phyloP scores from a whole-genome alignment of 2,888 invertebrate species.

The Eristalis tenax region DNA sequence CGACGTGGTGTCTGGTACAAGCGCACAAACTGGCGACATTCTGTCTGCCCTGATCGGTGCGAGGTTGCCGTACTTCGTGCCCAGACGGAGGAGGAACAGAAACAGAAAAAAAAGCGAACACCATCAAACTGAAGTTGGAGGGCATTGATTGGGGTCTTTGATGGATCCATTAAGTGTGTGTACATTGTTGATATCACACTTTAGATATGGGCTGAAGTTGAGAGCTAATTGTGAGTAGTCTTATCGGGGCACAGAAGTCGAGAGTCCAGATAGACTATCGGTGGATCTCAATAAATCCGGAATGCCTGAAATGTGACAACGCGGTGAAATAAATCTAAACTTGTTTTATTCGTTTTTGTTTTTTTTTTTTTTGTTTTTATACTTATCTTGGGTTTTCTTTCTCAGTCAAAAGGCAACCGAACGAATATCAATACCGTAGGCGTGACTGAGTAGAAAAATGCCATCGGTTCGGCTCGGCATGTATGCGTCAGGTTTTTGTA shows the following conservation, averaged over 20 bases:
- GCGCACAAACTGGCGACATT: constrained; percentile 94
- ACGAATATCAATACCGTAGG: constrained; percentile 71
- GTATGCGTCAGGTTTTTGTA: constrained; percentile 66
- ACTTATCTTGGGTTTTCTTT: constrained; percentile 63
- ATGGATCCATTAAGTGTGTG: background rate
- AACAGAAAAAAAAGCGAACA: background rate
- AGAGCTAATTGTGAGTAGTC: background rate
- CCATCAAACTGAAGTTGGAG: background rate
- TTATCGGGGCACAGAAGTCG: background rate
- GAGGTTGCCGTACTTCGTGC: constrained; percentile 84
- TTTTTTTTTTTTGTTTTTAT: constrained; percentile 34
- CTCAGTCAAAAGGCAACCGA: constrained; percentile 65
- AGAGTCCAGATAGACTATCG: constrained; percentile 2
- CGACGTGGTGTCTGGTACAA: constrained; percentile 89
- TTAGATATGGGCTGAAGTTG: background rate
- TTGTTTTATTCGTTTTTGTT: constrained; percentile 42
- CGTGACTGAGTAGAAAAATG: constrained; percentile 72
- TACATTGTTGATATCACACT: background rate
- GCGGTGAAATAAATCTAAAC: constrained; percentile 56
- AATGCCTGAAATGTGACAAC: constrained; percentile 56
- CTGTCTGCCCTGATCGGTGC: constrained; percentile 92
- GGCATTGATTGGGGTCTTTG: background rate
- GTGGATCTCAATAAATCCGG: constrained; percentile 5
- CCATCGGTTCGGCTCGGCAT: constrained; percentile 62
- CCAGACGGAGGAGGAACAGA: background rate